These are phyloP conservation scores for Sphyrna mokarran DNA, from an alignment of 2,113 vertebrate species.

Conservation along the genomic window DNA sequence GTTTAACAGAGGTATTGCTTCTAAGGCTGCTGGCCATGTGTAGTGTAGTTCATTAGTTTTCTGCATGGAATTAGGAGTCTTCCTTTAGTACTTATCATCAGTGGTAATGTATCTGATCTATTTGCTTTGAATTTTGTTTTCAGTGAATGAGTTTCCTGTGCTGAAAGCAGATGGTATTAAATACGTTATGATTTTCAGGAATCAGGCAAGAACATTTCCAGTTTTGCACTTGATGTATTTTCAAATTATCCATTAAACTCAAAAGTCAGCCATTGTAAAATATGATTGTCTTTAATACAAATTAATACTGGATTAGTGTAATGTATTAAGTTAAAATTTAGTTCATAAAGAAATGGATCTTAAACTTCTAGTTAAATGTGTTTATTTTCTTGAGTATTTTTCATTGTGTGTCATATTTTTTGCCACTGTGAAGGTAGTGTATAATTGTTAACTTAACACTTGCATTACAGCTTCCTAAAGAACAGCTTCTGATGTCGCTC, in stretches of 20 bases:
- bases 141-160: slow-evolving; percentile 97
- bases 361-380: not conserved
- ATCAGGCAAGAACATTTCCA: slow-evolving; percentile 66
- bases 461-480: slow-evolving; percentile 84
- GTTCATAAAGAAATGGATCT: not conserved
- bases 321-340: not conserved
- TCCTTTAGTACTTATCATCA: not conserved
- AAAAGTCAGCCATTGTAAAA: not conserved
- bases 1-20: not conserved
- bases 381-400: not conserved
- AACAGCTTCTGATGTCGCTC: slow-evolving; percentile 81
- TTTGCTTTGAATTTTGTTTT: slow-evolving; percentile 43
- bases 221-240: not conserved
- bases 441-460: slow-evolving; percentile 11
- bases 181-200: slow-evolving; percentile 98
- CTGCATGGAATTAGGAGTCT: not conserved
- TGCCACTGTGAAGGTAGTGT: not conserved
- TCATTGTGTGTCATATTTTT: not conserved
- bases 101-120: not conserved
- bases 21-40: not conserved
- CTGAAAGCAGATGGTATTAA: slow-evolving; percentile 97
- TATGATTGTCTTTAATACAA: not conserved
- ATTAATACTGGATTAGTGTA: not conserved
- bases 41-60: not conserved
- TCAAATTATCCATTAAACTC: not conserved